Evolutionary conservation across 2,113 vertebrate genomes (phyloP).

Genomic region (Columbina picui): DNA sequence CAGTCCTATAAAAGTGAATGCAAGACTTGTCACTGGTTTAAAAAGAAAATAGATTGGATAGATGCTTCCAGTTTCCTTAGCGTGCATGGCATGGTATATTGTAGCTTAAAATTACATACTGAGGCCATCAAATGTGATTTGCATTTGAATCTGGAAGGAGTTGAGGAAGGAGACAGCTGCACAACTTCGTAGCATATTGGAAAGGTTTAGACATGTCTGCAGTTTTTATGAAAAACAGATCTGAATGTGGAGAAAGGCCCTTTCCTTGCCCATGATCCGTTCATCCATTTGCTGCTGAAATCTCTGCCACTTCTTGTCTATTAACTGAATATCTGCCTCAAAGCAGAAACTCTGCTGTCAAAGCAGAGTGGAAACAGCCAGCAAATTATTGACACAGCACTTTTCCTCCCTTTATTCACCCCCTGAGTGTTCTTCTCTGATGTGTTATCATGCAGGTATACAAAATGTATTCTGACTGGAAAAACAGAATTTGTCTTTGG

Average conservation of each 20-base stretch:
- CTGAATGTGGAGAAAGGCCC: constrained; percentile 20
- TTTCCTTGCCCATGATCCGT: background rate
- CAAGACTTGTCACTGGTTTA: constrained; percentile 1
- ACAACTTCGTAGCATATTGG: background rate
- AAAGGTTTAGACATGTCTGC: constrained; percentile 25
- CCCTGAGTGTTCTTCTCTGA: background rate
- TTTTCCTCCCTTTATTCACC: background rate
- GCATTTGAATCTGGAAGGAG: constrained; percentile 53
- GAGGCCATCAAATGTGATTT: constrained; percentile 57
- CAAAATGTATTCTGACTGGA: background rate
- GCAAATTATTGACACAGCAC: background rate
- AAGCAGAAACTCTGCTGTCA: constrained; percentile 37
- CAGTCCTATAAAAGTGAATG: background rate
- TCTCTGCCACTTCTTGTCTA: background rate
- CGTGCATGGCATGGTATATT: background rate
- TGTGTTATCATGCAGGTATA: background rate
- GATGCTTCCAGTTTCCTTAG: constrained; percentile 21
- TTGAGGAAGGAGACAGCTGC: constrained; percentile 59
- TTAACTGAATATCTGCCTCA: background rate
- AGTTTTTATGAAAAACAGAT: background rate
- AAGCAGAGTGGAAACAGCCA: background rate
- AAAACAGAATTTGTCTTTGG: background rate
- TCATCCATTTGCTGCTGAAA: background rate
- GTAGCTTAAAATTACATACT: constrained; percentile 46
- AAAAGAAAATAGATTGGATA: constrained; percentile 22